phyloP scores from a whole-genome alignment of 2,888 invertebrate genomes.

The Ariolimax columbianus region DNA sequence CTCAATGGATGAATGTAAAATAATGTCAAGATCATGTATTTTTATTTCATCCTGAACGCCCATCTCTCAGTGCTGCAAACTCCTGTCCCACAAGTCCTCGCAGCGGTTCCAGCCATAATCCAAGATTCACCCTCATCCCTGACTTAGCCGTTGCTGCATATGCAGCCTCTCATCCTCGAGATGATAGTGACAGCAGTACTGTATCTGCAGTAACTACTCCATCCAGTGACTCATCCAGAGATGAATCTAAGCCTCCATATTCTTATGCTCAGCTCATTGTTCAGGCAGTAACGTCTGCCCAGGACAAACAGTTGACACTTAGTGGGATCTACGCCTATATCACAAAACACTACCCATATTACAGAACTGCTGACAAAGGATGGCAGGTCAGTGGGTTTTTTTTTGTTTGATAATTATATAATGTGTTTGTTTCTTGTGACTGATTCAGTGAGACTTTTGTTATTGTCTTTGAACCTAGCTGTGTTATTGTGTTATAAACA shows the following conservation, averaged over 20 bases:
- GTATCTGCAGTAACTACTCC: constrained; percentile 34
- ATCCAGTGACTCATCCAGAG: constrained; percentile 65
- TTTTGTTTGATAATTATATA: background rate
- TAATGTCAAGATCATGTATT: background rate
- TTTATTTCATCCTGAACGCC: background rate
- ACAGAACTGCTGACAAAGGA: constrained; percentile 97
- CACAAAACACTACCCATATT: constrained; percentile 98
- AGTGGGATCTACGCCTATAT: constrained; percentile 99
- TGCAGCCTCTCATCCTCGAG: constrained; percentile 75
- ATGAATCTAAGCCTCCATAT: constrained; percentile 87
- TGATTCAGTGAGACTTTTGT: too few species aligned
- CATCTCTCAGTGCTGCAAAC: constrained; percentile 89
- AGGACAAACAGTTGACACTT: constrained; percentile 95
- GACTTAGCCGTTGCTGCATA: constrained; percentile 78
- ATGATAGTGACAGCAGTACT: constrained; percentile 49
- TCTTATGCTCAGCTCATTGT: constrained; percentile 99
- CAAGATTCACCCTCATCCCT: constrained; percentile 65
- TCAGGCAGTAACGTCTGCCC: constrained; percentile 95
- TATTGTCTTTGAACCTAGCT: too few species aligned
- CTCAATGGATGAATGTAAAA: too few species aligned
- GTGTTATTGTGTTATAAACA: too few species aligned
- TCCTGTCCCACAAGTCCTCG: constrained; percentile 96
- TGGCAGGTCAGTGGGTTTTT: constrained; percentile 92
- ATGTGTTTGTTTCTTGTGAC: background rate
- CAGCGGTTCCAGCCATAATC: constrained; percentile 66